Conservation (phyloP, 2,888 invertebrate genomes). For the Nomada fabriciana region DNA sequence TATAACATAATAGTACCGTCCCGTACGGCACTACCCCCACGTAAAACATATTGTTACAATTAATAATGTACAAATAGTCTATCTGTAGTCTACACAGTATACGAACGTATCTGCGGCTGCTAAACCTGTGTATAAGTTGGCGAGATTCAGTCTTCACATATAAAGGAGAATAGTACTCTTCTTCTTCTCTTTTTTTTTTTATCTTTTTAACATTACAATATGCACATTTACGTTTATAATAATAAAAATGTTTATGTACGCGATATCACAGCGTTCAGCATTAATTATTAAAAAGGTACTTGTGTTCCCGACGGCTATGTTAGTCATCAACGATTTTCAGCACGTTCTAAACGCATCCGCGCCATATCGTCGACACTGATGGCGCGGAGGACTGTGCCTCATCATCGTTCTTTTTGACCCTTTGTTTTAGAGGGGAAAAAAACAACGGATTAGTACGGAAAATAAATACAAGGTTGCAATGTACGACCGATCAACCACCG, state of each 20-base stretch:
- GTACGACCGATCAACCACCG: conserved; percentile 26
- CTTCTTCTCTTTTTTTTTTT: conserved; percentile 65
- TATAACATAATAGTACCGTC: conserved; percentile 60
- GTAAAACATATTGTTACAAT: conserved; percentile 66
- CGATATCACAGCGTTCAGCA: conserved; percentile 84
- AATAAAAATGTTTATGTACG: conserved; percentile 80
- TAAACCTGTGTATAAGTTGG: conserved; percentile 80
- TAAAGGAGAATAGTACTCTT: conserved; percentile 79
- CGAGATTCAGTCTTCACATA: conserved; percentile 82
- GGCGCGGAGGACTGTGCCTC: conserved; percentile 35
- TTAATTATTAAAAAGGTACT: conserved; percentile 77
- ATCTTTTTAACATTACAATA: conserved; percentile 80
- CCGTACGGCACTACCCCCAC: conserved; percentile 51
- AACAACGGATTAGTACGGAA: conserved; percentile 31
- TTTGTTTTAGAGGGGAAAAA: conserved; percentile 11
- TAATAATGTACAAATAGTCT: conserved; percentile 70
- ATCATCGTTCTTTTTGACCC: conserved; percentile 21
- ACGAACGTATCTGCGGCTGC: conserved; percentile 76
- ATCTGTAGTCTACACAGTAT: conserved; percentile 66
- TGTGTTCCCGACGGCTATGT: conserved; percentile 65
- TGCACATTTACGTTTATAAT: conserved; percentile 80
- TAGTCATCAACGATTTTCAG: conserved; percentile 41
- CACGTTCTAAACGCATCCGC: conserved; percentile 14
- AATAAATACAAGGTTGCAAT: conserved; percentile 28
- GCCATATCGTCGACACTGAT: neutral